Conservation (phyloP, 2,888 invertebrate species). For the Sinopyrophorus schimmeli region DNA sequence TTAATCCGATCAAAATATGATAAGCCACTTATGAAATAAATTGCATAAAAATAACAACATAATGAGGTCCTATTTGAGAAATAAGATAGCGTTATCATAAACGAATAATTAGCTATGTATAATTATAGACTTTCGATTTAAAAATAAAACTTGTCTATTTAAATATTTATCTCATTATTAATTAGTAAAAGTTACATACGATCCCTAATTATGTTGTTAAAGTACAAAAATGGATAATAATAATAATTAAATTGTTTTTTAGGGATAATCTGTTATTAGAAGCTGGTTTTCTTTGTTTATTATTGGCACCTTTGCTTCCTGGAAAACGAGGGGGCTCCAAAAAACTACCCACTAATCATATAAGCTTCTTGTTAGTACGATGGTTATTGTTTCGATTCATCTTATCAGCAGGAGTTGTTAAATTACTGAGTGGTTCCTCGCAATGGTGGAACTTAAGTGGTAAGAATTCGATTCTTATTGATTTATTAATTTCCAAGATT, state of each 20-base stretch:
- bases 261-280: constrained; percentile 77
- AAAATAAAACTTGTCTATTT: too few species aligned
- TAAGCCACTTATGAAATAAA: too few species aligned
- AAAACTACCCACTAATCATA: constrained; percentile 57
- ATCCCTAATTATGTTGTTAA: too few species aligned
- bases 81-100: too few species aligned
- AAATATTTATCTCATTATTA: too few species aligned
- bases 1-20: too few species aligned
- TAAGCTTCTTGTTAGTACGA: constrained; percentile 69
- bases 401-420: constrained; percentile 72
- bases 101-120: too few species aligned
- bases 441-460: constrained; percentile 79
- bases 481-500: not conserved
- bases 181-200: too few species aligned
- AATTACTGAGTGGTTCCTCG: constrained; percentile 71
- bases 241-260: constrained; percentile 29
- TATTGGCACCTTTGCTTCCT: constrained; percentile 68
- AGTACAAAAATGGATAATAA: too few species aligned
- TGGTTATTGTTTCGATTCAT: constrained; percentile 75
- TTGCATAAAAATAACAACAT: too few species aligned
- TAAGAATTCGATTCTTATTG: constrained; percentile 44
- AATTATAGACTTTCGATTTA: too few species aligned
- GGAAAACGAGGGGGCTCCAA: constrained; percentile 53
- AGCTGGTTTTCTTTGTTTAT: constrained; percentile 68
- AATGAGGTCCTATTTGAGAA: too few species aligned